Base-by-base conservation (phyloP, 2,113 vertebrate genomes). In the Sardina pilchardus region DNA sequence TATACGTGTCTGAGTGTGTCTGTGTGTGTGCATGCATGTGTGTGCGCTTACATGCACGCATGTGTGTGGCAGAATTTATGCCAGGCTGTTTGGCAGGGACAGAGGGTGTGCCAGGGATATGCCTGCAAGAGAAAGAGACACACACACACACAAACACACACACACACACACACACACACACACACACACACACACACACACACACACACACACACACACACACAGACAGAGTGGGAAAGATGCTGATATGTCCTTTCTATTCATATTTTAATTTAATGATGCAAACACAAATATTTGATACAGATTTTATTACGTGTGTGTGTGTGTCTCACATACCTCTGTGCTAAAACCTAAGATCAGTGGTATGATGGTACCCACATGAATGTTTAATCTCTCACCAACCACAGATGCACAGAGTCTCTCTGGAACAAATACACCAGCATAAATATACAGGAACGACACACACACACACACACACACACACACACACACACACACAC, bases 401-500 rank as follows among this genome's bases (percentile, higher is more conserved):
- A 71, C n/a, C 63, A 34, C 63, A 71, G 30, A 71, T 30, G 63
- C n/a, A 26, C 63, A 71, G 7, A 71, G 9, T 63, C 56, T 26
- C 56, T 26, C 56, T 63, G 56, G 56, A 63, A 34, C 63, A 71
- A 26, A 71, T 26, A 71, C 63, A 71, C 26, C n/a, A 2, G 1
- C n/a, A 71, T 34, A 34, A 30, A 71, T 34, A 71, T 34, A 71
- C 63, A 71, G 19, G 14, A 19, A 16, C 3, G 1, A 53, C 4
- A 47, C 45, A 47, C 45, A 47, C 45, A 47, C 45, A 47, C n/a
- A 30, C 47, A 43, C 63, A 48, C 26, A 80, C 81, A 82, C 84
- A 39, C 30, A 43, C 45, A 85, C 34, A 63, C 81, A 34, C 34
- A 24, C 44, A 86, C 39, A 50, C 86, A 82, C n/a, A 82, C 50